phyloP scores from a whole-genome alignment of 2,113 vertebrate genomes.

The Limanda limanda region DNA sequence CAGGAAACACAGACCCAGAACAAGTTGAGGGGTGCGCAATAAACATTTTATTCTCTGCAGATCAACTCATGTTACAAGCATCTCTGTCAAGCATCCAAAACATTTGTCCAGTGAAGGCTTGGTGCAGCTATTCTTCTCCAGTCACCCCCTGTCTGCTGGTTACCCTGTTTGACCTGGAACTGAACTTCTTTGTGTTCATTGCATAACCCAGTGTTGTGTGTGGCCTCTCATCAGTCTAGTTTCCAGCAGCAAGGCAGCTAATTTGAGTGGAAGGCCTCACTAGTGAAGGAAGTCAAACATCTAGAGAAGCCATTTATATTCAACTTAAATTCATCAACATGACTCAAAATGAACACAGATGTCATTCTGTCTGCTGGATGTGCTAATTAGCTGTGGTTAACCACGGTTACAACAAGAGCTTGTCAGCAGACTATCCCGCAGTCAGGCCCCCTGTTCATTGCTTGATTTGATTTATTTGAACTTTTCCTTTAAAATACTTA shows the following conservation, averaged over 20 bases:
- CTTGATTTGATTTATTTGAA: too few relatives aligned
- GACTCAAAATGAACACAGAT: too few relatives aligned
- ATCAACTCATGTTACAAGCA: neutral
- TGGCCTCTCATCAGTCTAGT: neutral
- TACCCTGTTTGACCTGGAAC: constrained; percentile 27
- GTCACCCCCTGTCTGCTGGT: neutral
- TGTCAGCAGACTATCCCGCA: too few relatives aligned
- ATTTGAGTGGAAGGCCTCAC: neutral
- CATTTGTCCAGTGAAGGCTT: constrained; percentile 5
- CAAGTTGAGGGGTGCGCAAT: neutral
- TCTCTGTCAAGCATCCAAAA: neutral
- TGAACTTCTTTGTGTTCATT: constrained; percentile 39
- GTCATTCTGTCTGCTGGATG: too few relatives aligned
- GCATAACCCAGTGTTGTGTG: constrained; percentile 35
- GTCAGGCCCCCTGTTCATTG: too few relatives aligned
- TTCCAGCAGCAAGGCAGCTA: neutral
- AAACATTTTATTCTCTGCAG: neutral
- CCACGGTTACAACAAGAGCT: too few relatives aligned
- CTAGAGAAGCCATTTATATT: neutral
- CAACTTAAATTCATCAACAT: too few relatives aligned
- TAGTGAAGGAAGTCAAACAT: neutral
- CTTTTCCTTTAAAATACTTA: too few relatives aligned
- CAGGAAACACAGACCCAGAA: neutral
- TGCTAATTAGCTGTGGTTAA: too few relatives aligned
- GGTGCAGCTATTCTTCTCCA: constrained; percentile 3